Base-by-base conservation (phyloP, 2,797 vertebrate genomes). In the Coracias cyanogaster region DNA sequence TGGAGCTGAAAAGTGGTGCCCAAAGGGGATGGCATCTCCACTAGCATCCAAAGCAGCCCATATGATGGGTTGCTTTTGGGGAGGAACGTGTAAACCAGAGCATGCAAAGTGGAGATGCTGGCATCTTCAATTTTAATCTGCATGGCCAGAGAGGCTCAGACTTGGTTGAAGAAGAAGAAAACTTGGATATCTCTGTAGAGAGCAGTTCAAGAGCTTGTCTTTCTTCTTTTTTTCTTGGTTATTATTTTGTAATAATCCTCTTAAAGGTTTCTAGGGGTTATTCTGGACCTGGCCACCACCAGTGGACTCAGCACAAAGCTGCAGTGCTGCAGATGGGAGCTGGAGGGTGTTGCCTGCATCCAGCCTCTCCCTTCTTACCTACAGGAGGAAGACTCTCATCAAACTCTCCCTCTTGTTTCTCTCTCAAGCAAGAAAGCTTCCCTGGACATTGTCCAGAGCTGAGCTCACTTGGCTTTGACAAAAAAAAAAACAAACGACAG, bases 281-380 rank as follows among this genome's bases (percentile, higher is more conserved):
- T 60, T 13, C 37, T 25, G 19, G 16, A 55, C 39, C 22, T 88
- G 67, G 2, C 17, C 39, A 29, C 18, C 12, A 31, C 8, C 48
- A 46, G 10, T 0, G 0, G 45, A 14, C 49, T 61, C 0, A 0
- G 33, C 58, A 69, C 3, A 17, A 73, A 65, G 24, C 22, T 46
- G 31, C 54, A 39, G 22, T 22, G 26, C 9, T 3, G 4, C 4
- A 3, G 33, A 13, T 31, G 35, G 33, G 29, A 86, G 41, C 65
- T 54, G 31, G 14, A 77, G 17, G 37, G 2, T 60, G 39, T 17
- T 90, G 20, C 21, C 28, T 51, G 5, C 17, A 51, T 29, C 52
- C 52, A 77, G 0, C 31, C 3, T 48, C 49, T 49, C 46, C 26
- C 24, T 71, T 66, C 41, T 74, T 37, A 95, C 93, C 82, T 93